phyloP scores from a whole-genome alignment of 2,113 vertebrate species.

The Myxocyprinus asiaticus region DNA sequence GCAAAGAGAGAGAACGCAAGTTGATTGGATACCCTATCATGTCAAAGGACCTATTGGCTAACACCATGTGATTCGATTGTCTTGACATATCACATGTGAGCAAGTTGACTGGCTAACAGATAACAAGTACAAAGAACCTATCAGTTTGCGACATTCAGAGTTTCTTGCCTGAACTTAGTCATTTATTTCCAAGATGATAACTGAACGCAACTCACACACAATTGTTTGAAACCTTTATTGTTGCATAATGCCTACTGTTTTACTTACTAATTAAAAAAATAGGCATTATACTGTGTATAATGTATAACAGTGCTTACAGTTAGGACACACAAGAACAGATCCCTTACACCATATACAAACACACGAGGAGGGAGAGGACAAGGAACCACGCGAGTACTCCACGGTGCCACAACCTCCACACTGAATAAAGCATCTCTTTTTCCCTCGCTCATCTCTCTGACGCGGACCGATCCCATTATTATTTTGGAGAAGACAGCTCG shows the following conservation, averaged over 20 bases:
- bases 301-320: no score
- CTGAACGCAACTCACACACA: no score
- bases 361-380: slow-evolving; percentile 20
- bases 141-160: no score
- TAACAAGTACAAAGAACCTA: no score
- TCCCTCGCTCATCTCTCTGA: slow-evolving; percentile 52
- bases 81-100: no score
- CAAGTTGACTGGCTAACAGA: no score
- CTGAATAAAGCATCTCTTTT: slow-evolving; percentile 53
- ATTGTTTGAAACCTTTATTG: neutral
- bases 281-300: neutral
- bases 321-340: neutral
- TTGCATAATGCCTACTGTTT: neutral
- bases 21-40: no score
- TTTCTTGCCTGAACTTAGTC: no score
- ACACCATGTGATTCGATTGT: no score
- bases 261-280: neutral
- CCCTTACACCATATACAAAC: slow-evolving; percentile 15
- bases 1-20: no score
- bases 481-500: slow-evolving; percentile 73
- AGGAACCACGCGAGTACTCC: slow-evolving; percentile 38
- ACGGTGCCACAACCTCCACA: slow-evolving; percentile 31
- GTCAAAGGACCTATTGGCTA: no score
- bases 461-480: slow-evolving; percentile 68
- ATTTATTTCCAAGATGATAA: no score